Evolutionary conservation across 2,797 vertebrate genomes (phyloP), one percentile per base, ranked within the genome.

Genomic region (Macroramphosus scolopax): DNA sequence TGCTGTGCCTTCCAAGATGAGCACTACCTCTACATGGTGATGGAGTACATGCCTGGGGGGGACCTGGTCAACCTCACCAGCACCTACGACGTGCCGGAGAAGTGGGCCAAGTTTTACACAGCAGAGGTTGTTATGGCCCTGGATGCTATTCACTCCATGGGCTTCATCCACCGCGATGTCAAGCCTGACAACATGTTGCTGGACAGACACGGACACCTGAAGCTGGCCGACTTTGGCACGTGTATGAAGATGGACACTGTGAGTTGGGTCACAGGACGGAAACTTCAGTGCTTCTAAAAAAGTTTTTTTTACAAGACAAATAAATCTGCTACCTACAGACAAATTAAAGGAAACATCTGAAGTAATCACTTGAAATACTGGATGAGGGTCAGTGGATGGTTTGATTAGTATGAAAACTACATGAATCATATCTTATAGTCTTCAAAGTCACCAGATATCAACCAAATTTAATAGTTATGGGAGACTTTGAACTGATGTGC

Each of bases 11-110:
- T 99, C 89, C 97, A 99, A 92, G 96, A 99, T 72, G 95, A 97
- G 67, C 92, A 93, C 59, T 95, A 92, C 80, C 91, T 99, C 49
- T 99, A 93, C 85, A 99, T 99, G 97, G 96, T 98, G 70, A 99
- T 99, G 97, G 97, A 99, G 68, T 99, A 98, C 83, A 99, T 99
- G 97, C 97, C 97, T 7, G 97, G 97, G 8, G 97, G 97, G n/a
- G 97, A 99, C 83, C 91, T 99, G 51, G 97, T 98, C 48, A 99
- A 98, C 83, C 94, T 99, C 68, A 99, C 97, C 90, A 98, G 95
- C 88, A 99, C 96, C 65, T 98, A 98, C 0, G 95, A 98, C 50
- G 93, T 99, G 46, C 96, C 97, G 10, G 97, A 99, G 78, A 98
- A 96, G 58, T 98, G 96, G 97, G 97, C 96, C 63, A 94, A 93